A percentile compares a stretch with the other conserved stretches of the same genome.
Conservation (phyloP, 2,888 invertebrate genomes). For the Machimus atricapillus region DNA sequence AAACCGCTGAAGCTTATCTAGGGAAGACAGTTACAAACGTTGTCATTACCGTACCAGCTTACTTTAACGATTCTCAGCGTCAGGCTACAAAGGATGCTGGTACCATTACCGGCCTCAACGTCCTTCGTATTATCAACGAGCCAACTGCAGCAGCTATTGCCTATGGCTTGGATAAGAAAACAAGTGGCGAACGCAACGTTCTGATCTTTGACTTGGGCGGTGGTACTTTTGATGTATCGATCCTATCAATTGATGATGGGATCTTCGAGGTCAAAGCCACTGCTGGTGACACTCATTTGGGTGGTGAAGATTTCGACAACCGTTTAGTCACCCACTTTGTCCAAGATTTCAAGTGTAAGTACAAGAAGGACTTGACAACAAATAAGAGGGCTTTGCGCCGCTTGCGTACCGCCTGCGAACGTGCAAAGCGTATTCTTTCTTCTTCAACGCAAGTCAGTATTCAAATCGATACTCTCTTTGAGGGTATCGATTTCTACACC, state of each 20-base stretch:
- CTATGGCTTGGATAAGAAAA: constrained; percentile 90
- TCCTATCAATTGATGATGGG: constrained; percentile 94
- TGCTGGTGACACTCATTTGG: constrained; percentile 94
- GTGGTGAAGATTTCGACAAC: constrained; percentile 93
- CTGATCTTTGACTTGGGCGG: constrained; percentile 89
- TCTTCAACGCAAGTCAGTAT: constrained; percentile 90
- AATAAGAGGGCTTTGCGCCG: constrained; percentile 92
- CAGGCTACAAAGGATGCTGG: constrained; percentile 95
- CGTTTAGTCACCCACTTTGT: constrained; percentile 89
- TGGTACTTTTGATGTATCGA: constrained; percentile 96
- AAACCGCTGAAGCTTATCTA: constrained; percentile 88
- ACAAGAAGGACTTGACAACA: constrained; percentile 85
- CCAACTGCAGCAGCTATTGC: constrained; percentile 94
- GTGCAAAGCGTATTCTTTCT: constrained; percentile 85
- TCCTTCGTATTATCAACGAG: constrained; percentile 92
- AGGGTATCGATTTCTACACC: constrained; percentile 96
- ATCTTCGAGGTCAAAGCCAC: constrained; percentile 96
- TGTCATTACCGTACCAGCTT: constrained; percentile 91
- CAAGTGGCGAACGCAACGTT: constrained; percentile 82
- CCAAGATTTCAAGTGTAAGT: constrained; percentile 90
- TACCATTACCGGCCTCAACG: constrained; percentile 88
- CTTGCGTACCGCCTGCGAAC: constrained; percentile 89
- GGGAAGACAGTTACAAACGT: constrained; percentile 89
- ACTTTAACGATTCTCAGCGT: constrained; percentile 90
- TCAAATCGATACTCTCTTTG: constrained; percentile 94